Conservation (phyloP, 2,113 vertebrate species). For the Miniopterus natalensis region DNA sequence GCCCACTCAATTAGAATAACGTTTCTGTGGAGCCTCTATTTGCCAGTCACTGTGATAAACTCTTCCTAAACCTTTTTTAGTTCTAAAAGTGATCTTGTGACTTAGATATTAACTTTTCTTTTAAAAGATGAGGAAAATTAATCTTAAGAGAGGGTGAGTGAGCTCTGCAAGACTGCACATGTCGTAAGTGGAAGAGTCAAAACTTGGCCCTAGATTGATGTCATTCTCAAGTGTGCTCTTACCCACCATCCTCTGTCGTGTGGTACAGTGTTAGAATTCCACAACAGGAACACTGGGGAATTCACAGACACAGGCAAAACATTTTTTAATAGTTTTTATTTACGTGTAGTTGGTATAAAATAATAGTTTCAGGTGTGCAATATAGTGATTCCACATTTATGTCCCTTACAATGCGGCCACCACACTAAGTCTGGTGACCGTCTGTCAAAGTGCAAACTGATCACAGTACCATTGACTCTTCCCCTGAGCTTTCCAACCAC, state of each 20-base stretch:
- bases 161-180: neutral
- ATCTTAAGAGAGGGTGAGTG: neutral
- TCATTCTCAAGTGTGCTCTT: neutral
- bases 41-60: neutral
- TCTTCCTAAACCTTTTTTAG: neutral
- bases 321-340: neutral
- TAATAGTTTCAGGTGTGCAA: too few species aligned
- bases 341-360: neutral
- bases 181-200: neutral
- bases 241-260: neutral
- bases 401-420: neutral
- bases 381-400: neutral
- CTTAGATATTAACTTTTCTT: neutral
- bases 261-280: neutral
- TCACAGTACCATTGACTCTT: too few species aligned
- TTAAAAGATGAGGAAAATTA: neutral
- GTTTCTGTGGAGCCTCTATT: neutral
- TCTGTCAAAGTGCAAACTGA: neutral
- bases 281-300: neutral
- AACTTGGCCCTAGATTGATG: neutral
- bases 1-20: neutral
- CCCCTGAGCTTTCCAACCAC: neutral
- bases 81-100: neutral
- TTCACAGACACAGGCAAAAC: neutral
- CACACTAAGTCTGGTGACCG: neutral